Percentiles rank a stretch among this genome's conserved stretches.
phyloP scores from a whole-genome alignment of 2,888 invertebrate species.

The Cephalotes varians region DNA sequence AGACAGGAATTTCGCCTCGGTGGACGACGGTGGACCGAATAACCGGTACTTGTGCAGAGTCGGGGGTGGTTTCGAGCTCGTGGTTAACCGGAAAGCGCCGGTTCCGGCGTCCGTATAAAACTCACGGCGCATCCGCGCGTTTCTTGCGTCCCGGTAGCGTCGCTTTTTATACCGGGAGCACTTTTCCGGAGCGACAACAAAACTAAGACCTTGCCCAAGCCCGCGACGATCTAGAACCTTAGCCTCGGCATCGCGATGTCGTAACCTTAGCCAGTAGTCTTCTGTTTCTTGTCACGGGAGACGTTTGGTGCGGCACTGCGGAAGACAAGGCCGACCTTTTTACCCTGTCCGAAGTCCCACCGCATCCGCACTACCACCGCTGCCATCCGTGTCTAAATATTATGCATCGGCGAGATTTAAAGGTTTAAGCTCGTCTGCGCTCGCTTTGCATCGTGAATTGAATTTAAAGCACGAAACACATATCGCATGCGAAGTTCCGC shows the following conservation, averaged over 20 bases:
- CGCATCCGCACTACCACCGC: not conserved
- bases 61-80: slow-evolving; percentile 72
- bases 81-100: slow-evolving; percentile 77
- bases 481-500: slow-evolving; percentile 33
- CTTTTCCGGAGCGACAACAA: slow-evolving; percentile 21
- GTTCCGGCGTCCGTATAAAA: slow-evolving; percentile 70
- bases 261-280: slow-evolving; percentile 17
- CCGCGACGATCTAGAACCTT: slow-evolving; percentile 8
- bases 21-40: slow-evolving; percentile 61
- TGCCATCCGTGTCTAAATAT: slow-evolving; percentile 19
- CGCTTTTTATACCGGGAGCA: slow-evolving; percentile 44
- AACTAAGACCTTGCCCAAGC: slow-evolving; percentile 2
- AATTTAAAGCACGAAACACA: slow-evolving; percentile 47
- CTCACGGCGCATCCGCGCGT: slow-evolving; percentile 49
- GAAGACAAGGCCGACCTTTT: slow-evolving; percentile 22
- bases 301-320: not conserved
- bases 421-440: slow-evolving; percentile 31
- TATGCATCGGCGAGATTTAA: slow-evolving; percentile 43
- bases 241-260: slow-evolving; percentile 25
- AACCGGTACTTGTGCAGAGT: slow-evolving; percentile 64
- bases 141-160: slow-evolving; percentile 57
- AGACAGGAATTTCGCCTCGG: slow-evolving; percentile 43
- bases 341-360: not conserved
- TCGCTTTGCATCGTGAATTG: slow-evolving; percentile 44
- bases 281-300: slow-evolving; percentile 25